These are phyloP conservation scores for Phocoena sinus DNA, from an alignment of 2,113 vertebrate species.

Conservation along the genomic window DNA sequence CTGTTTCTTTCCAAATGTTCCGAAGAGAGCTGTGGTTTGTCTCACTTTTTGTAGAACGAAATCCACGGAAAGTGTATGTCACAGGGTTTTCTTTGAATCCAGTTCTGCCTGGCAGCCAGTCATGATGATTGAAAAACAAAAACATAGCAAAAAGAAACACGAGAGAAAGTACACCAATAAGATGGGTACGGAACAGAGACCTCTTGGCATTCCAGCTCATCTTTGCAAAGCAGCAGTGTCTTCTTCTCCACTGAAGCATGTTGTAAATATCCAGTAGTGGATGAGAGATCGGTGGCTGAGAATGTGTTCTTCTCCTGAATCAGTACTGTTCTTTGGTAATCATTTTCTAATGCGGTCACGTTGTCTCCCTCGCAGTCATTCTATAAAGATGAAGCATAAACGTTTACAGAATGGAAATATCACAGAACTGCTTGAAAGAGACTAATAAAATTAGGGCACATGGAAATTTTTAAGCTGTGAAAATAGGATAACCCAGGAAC, in stretches of 20 bases:
- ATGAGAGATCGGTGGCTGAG: conserved; percentile 18
- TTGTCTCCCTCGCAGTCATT: conserved; percentile 18
- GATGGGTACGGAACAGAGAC: conserved; percentile 90
- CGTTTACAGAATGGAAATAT: neutral
- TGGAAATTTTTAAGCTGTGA: neutral
- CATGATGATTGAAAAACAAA: conserved; percentile 88
- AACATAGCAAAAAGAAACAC: conserved; percentile 88
- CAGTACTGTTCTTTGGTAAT: conserved; percentile 75
- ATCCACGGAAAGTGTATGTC: conserved; percentile 83
- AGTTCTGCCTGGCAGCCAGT: conserved; percentile 84
- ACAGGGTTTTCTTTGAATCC: conserved; percentile 86
- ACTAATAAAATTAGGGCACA: neutral
- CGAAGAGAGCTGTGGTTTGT: conserved; percentile 83
- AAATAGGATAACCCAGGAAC: neutral
- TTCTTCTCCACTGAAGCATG: conserved; percentile 94
- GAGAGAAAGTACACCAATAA: conserved; percentile 84
- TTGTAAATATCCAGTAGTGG: conserved; percentile 79
- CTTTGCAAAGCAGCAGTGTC: conserved; percentile 93
- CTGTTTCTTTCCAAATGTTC: conserved; percentile 82
- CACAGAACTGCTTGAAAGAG: neutral
- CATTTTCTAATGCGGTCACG: conserved; percentile 65
- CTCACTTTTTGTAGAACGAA: conserved; percentile 84
- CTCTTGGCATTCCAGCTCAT: conserved; percentile 97
- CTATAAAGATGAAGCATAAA: conserved; percentile 67
- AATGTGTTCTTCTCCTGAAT: conserved; percentile 27